Conservation (phyloP, 2,888 invertebrate genomes). For the Parnassius glacialis region DNA sequence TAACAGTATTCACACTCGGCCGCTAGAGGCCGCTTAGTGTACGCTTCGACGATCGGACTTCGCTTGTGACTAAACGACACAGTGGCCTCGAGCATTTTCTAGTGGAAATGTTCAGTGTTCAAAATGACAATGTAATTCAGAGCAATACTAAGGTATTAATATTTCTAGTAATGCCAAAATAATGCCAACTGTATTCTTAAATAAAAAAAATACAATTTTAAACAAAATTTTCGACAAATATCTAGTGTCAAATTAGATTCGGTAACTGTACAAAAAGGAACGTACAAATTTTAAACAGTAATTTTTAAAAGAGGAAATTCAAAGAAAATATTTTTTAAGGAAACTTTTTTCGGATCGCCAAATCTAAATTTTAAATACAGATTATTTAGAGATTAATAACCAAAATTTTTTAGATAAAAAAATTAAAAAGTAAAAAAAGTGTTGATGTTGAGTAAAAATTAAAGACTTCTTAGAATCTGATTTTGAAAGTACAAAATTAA, state of each 20-base stretch:
- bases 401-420: slow-evolving; percentile 48
- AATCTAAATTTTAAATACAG: slow-evolving; percentile 76
- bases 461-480: slow-evolving; percentile 80
- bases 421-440: slow-evolving; percentile 51
- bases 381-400: slow-evolving; percentile 76
- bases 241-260: slow-evolving; percentile 81
- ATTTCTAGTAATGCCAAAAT: slow-evolving; percentile 80
- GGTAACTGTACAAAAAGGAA: slow-evolving; percentile 78
- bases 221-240: slow-evolving; percentile 73
- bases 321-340: slow-evolving; percentile 79
- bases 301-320: slow-evolving; percentile 54
- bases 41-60: slow-evolving; percentile 66
- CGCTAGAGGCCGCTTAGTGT: slow-evolving; percentile 56
- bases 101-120: slow-evolving; percentile 68
- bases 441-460: slow-evolving; percentile 73
- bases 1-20: slow-evolving; percentile 74
- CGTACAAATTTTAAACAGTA: slow-evolving; percentile 81
- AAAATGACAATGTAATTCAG: slow-evolving; percentile 79
- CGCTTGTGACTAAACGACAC: slow-evolving; percentile 51
- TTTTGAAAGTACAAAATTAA: slow-evolving; percentile 79
- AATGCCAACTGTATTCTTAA: slow-evolving; percentile 79
- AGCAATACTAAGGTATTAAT: slow-evolving; percentile 81
- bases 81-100: slow-evolving; percentile 48
- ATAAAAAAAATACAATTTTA: slow-evolving; percentile 59
- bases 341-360: slow-evolving; percentile 80